These are phyloP conservation scores for Isichthys henryi DNA, from an alignment of 2,113 vertebrate species.

Conservation along the genomic window DNA sequence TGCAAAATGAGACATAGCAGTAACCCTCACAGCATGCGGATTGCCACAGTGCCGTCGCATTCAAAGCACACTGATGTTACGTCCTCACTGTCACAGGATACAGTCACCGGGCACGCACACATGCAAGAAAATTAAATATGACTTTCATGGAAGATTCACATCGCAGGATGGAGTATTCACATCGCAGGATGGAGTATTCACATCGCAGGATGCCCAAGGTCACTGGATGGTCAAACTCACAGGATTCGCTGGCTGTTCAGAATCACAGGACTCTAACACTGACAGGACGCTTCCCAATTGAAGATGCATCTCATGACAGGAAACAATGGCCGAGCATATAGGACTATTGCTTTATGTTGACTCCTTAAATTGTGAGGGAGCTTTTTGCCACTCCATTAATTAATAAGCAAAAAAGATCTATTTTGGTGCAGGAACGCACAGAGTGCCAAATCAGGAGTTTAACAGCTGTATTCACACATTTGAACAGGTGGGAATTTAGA, in stretches of 20 bases:
- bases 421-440: background rate
- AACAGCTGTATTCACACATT: background rate
- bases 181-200: background rate
- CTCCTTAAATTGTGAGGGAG: background rate
- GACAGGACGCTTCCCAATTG: background rate
- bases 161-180: background rate
- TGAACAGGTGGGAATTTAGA: background rate
- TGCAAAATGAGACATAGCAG: background rate
- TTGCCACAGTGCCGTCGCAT: background rate
- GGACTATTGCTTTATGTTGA: background rate
- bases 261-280: background rate
- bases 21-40: background rate
- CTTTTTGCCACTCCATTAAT: background rate
- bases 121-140: background rate
- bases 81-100: background rate
- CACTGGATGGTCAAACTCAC: background rate
- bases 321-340: background rate
- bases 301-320: background rate
- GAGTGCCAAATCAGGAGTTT: background rate
- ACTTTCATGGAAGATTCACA: background rate
- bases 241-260: background rate
- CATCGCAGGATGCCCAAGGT: background rate
- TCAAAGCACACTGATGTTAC: background rate
- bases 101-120: background rate
- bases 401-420: background rate